Base-by-base conservation (phyloP, 2,113 vertebrate genomes). In the Seriola dumerili region DNA sequence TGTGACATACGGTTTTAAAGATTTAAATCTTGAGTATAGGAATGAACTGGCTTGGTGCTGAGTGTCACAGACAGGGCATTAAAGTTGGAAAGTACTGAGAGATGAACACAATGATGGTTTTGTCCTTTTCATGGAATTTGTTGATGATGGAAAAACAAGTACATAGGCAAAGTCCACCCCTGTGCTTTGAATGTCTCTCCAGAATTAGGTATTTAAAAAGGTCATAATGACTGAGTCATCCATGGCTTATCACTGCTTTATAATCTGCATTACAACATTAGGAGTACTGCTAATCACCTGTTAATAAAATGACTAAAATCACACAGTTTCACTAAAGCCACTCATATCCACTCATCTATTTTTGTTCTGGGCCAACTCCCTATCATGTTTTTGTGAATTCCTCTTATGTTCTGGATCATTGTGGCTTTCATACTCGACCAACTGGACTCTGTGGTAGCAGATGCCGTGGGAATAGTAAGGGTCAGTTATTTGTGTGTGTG, bases 401-500 rank as follows among this genome's bases (percentile, higher is more conserved):
- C 64, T 75, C 57, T 71, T 29, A 4, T 72, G 68, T 55, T 83
- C 80, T 58, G 76, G 76, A 81, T 76, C 84, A 64, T 48, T 80
- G 80, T 85, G 69, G 63, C 57, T 74, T 83, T 76, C 68, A 32
- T 23, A 70, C 79, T 55, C 29, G 9, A 84, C 85, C 83, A 73
- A 66, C 32, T 85, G 81, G 77, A 83, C 75, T 66, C 46, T 81
- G 80, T 73, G 57, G 79, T 65, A 86, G 57, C 87, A 89, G 76
- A 91, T 91, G 88, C 90, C 76, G 66, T 88, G 90, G 89, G 84
- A 93, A 91, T 72, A 59, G 17, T 21, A 46, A 55, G 70, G 83
- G 81, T 90, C 67, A 73, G 16, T 29, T 19, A 8, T 68, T 19
- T 76, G 58, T 59, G 19, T 59, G 59, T 70, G 10, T 29, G 50